These are phyloP conservation scores for Sparus aurata DNA, from an alignment of 2,797 vertebrate genomes.

Conservation along the genomic window DNA sequence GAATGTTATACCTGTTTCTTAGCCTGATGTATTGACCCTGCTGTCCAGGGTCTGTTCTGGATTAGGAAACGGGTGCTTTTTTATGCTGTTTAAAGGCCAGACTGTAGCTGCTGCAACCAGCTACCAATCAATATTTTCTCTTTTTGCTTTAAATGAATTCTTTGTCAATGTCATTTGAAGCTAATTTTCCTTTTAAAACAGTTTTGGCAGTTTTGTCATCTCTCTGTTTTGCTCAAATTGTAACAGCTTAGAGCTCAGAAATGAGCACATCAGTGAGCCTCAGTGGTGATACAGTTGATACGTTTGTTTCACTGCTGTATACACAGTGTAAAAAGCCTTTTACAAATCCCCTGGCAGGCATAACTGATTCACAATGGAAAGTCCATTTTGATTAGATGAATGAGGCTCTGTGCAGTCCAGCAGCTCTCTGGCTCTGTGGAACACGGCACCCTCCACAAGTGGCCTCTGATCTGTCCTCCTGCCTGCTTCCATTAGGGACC, in stretches of 20 bases:
- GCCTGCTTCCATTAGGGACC: constrained; percentile 20
- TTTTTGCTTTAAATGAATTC: background rate
- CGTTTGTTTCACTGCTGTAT: constrained; percentile 38
- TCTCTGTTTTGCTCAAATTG: background rate
- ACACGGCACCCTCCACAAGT: constrained; percentile 27
- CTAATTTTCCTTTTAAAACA: background rate
- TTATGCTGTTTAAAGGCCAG: background rate
- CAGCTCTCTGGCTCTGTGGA: constrained; percentile 45
- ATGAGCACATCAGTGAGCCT: constrained; percentile 13
- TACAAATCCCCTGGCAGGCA: constrained; percentile 46
- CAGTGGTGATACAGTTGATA: constrained; percentile 32
- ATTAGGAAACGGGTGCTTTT: background rate
- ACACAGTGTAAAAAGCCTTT: constrained; percentile 55
- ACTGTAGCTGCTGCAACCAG: background rate
- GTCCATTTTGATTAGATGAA: constrained; percentile 55
- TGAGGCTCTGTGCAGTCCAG: constrained; percentile 46
- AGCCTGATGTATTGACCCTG: too few relatives aligned
- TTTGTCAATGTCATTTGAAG: background rate
- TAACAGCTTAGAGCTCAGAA: constrained; percentile 3
- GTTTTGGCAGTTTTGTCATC: background rate
- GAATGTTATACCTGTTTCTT: too few relatives aligned
- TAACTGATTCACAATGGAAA: constrained; percentile 62
- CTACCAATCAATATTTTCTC: background rate
- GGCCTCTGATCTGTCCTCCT: constrained; percentile 31
- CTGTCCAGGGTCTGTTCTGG: too few relatives aligned